Conservation (phyloP, 2,797 vertebrate genomes). For the Halcyon chelicuti region DNA sequence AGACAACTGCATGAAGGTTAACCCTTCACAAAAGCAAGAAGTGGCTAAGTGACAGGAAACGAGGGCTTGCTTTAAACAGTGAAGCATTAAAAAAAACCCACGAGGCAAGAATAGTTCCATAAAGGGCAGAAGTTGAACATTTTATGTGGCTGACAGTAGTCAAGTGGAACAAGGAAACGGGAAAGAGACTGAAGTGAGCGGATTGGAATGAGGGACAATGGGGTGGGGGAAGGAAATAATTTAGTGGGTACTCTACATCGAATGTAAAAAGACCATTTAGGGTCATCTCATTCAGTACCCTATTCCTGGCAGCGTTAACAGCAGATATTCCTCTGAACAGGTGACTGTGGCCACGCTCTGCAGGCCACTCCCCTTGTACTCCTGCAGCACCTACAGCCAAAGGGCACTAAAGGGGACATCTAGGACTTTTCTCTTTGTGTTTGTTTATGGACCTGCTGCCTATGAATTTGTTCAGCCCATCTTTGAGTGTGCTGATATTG, state of each 20-base stretch:
- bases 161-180: not conserved
- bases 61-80: not conserved
- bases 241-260: not conserved
- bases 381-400: not conserved
- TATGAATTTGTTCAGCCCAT: not conserved
- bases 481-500: not conserved
- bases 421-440: not conserved
- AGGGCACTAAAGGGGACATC: not conserved
- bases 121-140: not conserved
- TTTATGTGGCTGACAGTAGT: not conserved
- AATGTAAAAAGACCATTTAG: not conserved
- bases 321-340: not conserved
- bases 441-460: not conserved
- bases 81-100: not conserved
- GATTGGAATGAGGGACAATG: not conserved
- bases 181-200: not conserved
- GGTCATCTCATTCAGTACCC: not conserved
- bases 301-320: not conserved
- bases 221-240: not conserved
- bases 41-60: not conserved
- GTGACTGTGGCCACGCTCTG: not conserved
- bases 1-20: not conserved
- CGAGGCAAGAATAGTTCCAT: not conserved
- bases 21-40: constrained; percentile 2
- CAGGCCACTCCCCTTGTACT: not conserved